These are phyloP conservation scores for Eumerus sabulonum DNA, from an alignment of 2,888 invertebrate genomes.

Conservation along the genomic window DNA sequence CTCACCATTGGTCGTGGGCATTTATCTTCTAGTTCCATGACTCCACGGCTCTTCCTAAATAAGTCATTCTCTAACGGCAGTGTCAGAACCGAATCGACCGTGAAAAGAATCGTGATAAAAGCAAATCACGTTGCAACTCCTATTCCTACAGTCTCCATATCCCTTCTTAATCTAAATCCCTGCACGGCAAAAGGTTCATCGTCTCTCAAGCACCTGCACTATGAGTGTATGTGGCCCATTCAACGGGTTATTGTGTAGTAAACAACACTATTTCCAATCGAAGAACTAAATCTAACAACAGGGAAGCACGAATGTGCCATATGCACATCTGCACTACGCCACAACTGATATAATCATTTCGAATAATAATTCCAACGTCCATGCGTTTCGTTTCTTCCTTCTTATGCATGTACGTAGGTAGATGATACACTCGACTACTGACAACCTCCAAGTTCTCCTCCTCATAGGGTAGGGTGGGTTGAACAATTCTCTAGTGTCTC, in stretches of 20 bases:
- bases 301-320: constrained; percentile 52
- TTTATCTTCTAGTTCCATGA: too few relatives aligned
- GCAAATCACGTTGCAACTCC: constrained; percentile 54
- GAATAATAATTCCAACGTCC: constrained; percentile 46
- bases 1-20: constrained; percentile 6
- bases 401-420: constrained; percentile 33
- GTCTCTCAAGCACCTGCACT: constrained; percentile 57
- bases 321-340: constrained; percentile 43
- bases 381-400: constrained; percentile 34
- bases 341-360: constrained; percentile 23
- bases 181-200: constrained; percentile 47
- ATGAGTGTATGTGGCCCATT: constrained; percentile 4
- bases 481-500: background rate
- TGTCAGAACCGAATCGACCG: too few relatives aligned
- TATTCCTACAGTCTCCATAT: too few relatives aligned
- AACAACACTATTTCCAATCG: constrained; percentile 31
- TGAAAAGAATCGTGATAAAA: constrained; percentile 50
- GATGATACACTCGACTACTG: background rate
- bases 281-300: constrained; percentile 58
- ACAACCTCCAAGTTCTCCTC: too few relatives aligned
- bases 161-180: constrained; percentile 4
- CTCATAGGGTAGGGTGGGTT: too few relatives aligned
- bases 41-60: too few relatives aligned
- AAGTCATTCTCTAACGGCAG: too few relatives aligned
- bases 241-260: constrained; percentile 2